Conservation (phyloP, 2,888 invertebrate species). For the Xanthia togata region DNA sequence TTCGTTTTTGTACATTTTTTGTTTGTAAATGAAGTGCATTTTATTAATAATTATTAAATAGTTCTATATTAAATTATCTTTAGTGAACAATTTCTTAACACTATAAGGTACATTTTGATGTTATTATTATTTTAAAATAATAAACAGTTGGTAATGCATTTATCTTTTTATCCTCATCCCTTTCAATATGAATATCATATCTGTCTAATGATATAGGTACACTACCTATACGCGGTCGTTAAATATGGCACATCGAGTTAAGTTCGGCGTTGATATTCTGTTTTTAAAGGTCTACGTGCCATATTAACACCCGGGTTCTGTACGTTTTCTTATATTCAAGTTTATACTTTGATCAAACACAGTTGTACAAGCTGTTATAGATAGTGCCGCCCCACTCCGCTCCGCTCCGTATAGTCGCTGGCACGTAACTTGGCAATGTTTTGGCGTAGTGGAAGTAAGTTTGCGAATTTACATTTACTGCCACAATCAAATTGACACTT, state of each 20-base stretch:
- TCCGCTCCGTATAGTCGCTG: too few relatives aligned
- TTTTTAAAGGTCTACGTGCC: neutral
- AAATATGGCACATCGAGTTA: neutral
- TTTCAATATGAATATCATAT: neutral
- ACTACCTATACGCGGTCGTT: neutral
- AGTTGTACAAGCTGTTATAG: too few relatives aligned
- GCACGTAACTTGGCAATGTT: too few relatives aligned
- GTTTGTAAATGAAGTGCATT: constrained; percentile 39
- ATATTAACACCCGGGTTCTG: neutral
- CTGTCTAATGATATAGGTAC: neutral
- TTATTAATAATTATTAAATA: constrained; percentile 42
- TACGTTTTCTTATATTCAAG: neutral
- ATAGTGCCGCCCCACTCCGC: too few relatives aligned
- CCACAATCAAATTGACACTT: too few relatives aligned
- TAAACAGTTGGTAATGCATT: constrained; percentile 31
- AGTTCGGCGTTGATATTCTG: neutral
- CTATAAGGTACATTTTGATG: constrained; percentile 38
- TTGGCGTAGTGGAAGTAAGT: too few relatives aligned
- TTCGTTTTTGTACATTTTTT: constrained; percentile 47
- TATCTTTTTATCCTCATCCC: constrained; percentile 12
- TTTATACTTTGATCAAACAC: neutral
- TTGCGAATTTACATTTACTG: too few relatives aligned
- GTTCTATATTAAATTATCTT: constrained; percentile 41
- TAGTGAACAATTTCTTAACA: constrained; percentile 31
- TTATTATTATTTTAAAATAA: constrained; percentile 37